Evolutionary conservation across 2,888 invertebrate genomes (phyloP).

Genomic region (Dynastes hyllus): DNA sequence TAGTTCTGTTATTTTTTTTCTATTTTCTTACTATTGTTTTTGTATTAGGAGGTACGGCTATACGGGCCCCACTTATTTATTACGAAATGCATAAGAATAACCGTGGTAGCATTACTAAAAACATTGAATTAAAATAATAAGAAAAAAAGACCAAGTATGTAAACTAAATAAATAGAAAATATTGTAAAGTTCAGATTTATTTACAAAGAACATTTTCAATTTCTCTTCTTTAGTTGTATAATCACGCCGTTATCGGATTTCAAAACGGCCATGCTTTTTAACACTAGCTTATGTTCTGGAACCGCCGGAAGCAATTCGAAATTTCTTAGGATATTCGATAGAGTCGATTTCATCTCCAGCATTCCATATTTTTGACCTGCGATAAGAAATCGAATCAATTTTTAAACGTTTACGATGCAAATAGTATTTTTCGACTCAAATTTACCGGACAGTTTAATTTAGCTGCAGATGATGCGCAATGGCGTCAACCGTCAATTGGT

Average conservation of each 20-base stretch:
- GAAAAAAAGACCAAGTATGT: background rate
- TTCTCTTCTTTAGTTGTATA: conserved; percentile 61
- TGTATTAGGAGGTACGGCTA: too few relatives aligned
- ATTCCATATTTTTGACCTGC: conserved; percentile 69
- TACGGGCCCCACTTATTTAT: too few relatives aligned
- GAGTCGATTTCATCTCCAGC: conserved; percentile 72
- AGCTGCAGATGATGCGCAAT: too few relatives aligned
- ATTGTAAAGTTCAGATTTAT: background rate
- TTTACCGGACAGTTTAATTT: too few relatives aligned
- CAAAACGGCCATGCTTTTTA: conserved; percentile 71
- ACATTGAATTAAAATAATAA: background rate
- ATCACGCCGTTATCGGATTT: conserved; percentile 70
- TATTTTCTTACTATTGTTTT: too few relatives aligned
- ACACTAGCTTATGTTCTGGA: conserved; percentile 66
- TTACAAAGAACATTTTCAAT: background rate
- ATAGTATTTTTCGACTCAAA: too few relatives aligned
- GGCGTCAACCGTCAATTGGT: background rate
- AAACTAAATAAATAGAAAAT: background rate
- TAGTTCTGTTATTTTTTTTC: too few relatives aligned
- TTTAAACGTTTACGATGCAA: background rate
- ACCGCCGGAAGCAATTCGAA: conserved; percentile 63
- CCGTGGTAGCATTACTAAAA: background rate
- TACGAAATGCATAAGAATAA: too few relatives aligned
- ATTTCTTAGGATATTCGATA: conserved; percentile 71
- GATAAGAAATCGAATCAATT: conserved; percentile 3